Evolutionary conservation across 2,797 vertebrate species (phyloP).

Genomic region (Chaunax sp.): DNA sequence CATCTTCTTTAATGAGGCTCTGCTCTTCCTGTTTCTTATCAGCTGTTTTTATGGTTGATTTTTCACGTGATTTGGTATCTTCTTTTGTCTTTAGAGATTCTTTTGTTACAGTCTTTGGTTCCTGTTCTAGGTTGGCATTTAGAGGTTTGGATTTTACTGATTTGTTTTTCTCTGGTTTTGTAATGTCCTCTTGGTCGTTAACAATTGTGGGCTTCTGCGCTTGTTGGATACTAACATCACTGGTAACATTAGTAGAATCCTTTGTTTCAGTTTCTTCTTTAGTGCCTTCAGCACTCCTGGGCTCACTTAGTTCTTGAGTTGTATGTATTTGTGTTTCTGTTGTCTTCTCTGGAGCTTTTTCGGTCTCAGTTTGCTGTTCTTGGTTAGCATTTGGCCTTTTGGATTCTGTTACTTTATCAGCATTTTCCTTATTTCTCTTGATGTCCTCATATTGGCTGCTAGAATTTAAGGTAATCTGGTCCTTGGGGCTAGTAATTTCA

Average conservation of each 20-base stretch:
- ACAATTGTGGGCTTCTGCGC: constrained; percentile 3
- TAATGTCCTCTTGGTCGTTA: neutral
- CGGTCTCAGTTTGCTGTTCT: neutral
- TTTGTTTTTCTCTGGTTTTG: constrained; percentile 4
- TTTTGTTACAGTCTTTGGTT: constrained; percentile 5
- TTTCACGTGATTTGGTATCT: neutral
- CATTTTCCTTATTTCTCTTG: constrained; percentile 7
- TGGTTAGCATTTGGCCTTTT: constrained; percentile 4
- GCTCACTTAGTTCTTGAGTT: constrained; percentile 1
- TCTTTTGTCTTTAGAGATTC: neutral
- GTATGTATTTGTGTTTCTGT: neutral
- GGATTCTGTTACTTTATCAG: neutral
- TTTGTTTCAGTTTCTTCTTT: constrained; percentile 9
- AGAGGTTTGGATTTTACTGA: neutral
- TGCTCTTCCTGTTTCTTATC: constrained; percentile 5
- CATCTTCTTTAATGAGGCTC: neutral
- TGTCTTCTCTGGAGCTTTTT: neutral
- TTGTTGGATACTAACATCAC: constrained; percentile 12
- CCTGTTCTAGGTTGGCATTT: neutral
- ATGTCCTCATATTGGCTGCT: constrained; percentile 2
- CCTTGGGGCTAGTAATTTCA: constrained; percentile 12
- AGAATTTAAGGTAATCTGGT: neutral
- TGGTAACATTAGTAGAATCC: neutral
- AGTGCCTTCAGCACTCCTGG: neutral
- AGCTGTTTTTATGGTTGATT: neutral